Evolutionary conservation across 1,140 invertebrate genomes (phyloP), one percentile per base, ranked within the genome.

Genomic region (Sinella curviseta): DNA sequence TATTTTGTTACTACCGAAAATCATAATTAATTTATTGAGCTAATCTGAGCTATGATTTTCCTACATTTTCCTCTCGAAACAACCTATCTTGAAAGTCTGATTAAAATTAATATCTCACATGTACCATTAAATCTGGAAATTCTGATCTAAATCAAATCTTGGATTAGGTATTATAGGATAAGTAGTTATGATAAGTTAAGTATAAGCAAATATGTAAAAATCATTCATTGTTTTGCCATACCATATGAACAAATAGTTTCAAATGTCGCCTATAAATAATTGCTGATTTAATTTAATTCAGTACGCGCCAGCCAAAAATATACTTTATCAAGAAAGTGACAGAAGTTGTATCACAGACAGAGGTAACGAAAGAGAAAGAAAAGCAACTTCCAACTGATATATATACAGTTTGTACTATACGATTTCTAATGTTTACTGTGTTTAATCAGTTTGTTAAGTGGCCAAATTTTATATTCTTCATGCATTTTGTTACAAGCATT

Each of bases 171-270:
- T 60, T 60, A n/a, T 60, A 60, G 24, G 57, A 60, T 70, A 31
- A 70, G 4, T 31, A 4, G 24, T 60, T 26, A 60, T n/a, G 14
- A 3, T 14, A n/a, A 17, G 55, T 60, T n/a, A 60, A 4, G 12
- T 14, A 14, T 60, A 60, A n/a, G n/a, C n/a, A n/a, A n/a, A n/a
- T n/a, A 24, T 60, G n/a, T 14, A 14, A 60, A 60, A 60, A 60
- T 60, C 3, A 70, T 70, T 33, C 65, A 70, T n/a, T 31, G 65
- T 70, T 70, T 70, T 70, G 65, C 65, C 65, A 70, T 70, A 70
- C 65, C 65, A 70, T 30, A 33, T 12, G 39, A 70, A 70, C 26
- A 70, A 31, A 70, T n/a, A 60, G 24, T 16, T n/a, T 4, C 12
- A 60, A 60, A 12, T 60, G 24, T 60, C 4, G 57, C 57, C 39